Percentiles rank a stretch among this genome's conserved stretches.
These are phyloP conservation scores for Pristionchus pacificus DNA, from an alignment of 1,140 invertebrate species.

Conservation along the genomic window DNA sequence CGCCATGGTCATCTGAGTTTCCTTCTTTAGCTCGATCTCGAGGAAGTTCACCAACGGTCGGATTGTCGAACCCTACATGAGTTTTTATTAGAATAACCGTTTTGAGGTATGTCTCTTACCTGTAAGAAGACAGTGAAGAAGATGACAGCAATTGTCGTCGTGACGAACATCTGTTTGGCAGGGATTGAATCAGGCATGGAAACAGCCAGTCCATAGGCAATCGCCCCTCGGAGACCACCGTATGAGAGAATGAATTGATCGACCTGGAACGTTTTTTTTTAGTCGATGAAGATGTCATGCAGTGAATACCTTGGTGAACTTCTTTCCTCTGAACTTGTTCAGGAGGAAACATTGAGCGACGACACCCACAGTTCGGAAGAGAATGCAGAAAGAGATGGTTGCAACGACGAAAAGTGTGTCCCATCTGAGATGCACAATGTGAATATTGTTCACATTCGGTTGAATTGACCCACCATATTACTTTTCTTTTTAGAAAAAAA, in stretches of 20 bases:
- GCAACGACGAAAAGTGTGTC: constrained; percentile 88
- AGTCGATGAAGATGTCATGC: background rate
- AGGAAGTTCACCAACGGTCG: constrained; percentile 30
- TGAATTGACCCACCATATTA: no score
- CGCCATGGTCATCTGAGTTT: constrained; percentile 21
- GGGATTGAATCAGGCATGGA: constrained; percentile 32
- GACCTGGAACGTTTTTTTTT: constrained; percentile 10
- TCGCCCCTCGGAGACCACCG: constrained; percentile 41
- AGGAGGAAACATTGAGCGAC: constrained; percentile 34
- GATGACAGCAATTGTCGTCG: constrained; percentile 40
- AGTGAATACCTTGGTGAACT: constrained; percentile 26
- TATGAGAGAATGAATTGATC: constrained; percentile 44
- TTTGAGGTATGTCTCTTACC: constrained; percentile 17
- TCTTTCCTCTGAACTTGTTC: constrained; percentile 34
- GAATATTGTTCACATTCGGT: no score
- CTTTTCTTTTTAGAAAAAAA: background rate
- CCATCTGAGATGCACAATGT: constrained; percentile 68
- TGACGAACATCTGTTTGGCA: constrained; percentile 41
- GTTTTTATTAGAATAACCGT: background rate
- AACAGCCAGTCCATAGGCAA: constrained; percentile 39
- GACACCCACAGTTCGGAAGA: constrained; percentile 74
- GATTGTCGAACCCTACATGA: constrained; percentile 30
- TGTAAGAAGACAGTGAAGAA: constrained; percentile 42
- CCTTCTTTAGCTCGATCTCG: constrained; percentile 28
- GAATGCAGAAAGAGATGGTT: constrained; percentile 86